A percentile compares a stretch with the other conserved stretches of the same genome.
Conservation (phyloP, 1,140 invertebrate genomes). For the Zophobas atratus region DNA sequence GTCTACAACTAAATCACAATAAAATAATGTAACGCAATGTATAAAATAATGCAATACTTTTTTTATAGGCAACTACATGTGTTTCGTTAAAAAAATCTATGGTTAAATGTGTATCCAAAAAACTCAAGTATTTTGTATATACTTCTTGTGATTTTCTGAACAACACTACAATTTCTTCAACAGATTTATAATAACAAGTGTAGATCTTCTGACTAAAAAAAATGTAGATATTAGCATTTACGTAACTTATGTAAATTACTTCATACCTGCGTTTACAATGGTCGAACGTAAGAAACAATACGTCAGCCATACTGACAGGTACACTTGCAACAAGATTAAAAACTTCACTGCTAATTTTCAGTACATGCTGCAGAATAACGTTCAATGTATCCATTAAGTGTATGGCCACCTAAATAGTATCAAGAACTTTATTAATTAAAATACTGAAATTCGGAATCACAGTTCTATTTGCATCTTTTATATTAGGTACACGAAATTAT, state of each 20-base stretch:
- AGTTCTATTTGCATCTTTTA: not conserved
- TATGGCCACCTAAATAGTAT: slow-evolving; percentile 34
- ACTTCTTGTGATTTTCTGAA: slow-evolving; percentile 46
- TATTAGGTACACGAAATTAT: not conserved
- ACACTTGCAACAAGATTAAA: slow-evolving; percentile 22
- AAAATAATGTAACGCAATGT: slow-evolving; percentile 1
- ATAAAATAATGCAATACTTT: slow-evolving; percentile 7
- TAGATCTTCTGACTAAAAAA: slow-evolving; percentile 37
- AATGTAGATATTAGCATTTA: slow-evolving; percentile 20
- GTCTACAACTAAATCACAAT: slow-evolving; percentile 43
- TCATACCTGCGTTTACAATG: slow-evolving; percentile 48
- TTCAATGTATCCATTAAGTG: slow-evolving; percentile 31
- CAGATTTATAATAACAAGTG: slow-evolving; percentile 30
- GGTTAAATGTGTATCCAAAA: not conserved
- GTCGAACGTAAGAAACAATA: slow-evolving; percentile 48
- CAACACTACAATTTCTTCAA: slow-evolving; percentile 43
- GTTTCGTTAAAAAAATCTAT: slow-evolving; percentile 33
- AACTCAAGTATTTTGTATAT: slow-evolving; percentile 38
- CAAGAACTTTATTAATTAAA: not conserved
- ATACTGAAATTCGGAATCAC: too few species aligned
- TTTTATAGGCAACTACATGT: not conserved
- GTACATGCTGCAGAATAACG: slow-evolving; percentile 25
- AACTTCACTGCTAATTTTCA: not conserved
- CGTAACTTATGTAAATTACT: slow-evolving; percentile 2
- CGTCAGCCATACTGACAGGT: slow-evolving; percentile 13